Base-by-base conservation (phyloP, 2,888 invertebrate genomes). In the Willowsia nigromaculata region DNA sequence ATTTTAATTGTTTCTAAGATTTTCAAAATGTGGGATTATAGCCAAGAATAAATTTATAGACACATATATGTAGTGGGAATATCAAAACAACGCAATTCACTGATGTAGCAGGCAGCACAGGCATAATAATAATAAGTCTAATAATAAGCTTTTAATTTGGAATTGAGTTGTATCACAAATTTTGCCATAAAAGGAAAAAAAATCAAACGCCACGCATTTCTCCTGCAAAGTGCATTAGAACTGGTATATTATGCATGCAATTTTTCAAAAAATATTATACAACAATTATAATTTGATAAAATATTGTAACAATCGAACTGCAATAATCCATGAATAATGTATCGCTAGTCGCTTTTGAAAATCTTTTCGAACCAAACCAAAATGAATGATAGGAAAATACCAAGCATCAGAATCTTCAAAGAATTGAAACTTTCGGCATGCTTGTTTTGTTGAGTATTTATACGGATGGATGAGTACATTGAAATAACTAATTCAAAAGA, bases 131-230 rank as follows among this genome's bases (percentile, higher is more conserved):
- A 18, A 68, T 68, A 37, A 37, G 3, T 37, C 30, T 56, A 56
- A 22, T 56, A 56, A 56, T 56, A 22, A 56, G 56, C 5, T 56
- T 56, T 56, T 56, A 56, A 47, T 47, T 47, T 47, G 22, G 11
- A 56, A 18, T 62, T 62, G 30, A 27, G 62, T 27, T 18, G 56
- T 56, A 13, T 18, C 3, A 30, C 30, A 30, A 13, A 47, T 74
- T 43, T 74, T 47, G 74, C 74, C 74, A 15, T 74, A 74, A 74
- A 74, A 74, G 74, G 74, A 74, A 74, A 47, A n/a, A n/a, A 74
- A 74, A 43, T 25, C 47, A 74, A 74, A 74, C 25, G 74, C 47
- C 47, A 47, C 18, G 65, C 37, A 37, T 62, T 62, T 62, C 62
- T 62, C 30, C 30, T 30, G 22, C 2, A 22, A 18, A 15, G 6